Base-by-base conservation (phyloP, 2,797 vertebrate genomes). In the Gymnopithys bicolor region DNA sequence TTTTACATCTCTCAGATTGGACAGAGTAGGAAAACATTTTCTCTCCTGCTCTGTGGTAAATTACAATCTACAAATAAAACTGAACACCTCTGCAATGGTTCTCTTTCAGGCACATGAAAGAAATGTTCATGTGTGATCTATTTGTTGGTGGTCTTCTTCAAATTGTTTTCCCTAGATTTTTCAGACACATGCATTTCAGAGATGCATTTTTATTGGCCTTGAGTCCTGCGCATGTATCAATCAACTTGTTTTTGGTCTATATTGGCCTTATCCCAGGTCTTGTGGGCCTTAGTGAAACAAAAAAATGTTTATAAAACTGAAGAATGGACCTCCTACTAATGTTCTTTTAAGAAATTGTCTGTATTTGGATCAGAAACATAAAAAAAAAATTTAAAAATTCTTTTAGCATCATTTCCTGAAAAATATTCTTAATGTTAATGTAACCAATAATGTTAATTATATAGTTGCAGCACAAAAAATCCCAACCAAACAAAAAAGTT, bases 101-200 rank as follows among this genome's bases (percentile, higher is more conserved):
- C 32, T 81, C n/a, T 82, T 88, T 69, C 63, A 58, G 28, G 48
- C 51, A 95, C 55, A 76, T 33, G 33, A 90, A 94, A 94, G 74
- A 67, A 87, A 67, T 19, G 12, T 51, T 60, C 32, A 18, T 59
- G 62, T 90, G 74, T 60, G 51, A 94, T 82, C 62, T 88, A 3
- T 88, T 96, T 94, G 79, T 90, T 91, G 85, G 94, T 94, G 91
- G 91, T 93, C 89, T 56, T 93, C 80, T 92, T 77, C 81, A 91
- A 82, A 74, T 11, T 33, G 49, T 67, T 96, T 88, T 84, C 22
- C 35, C 33, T 48, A 64, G 77, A 68, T 83, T 87, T 71, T 90
- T 94, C 63, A 39, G 74, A 63, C 55, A 70, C 59, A 11, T 12
- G 6, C 46, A 35, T 88, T 91, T 88, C 77, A 79, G 58, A 49